A percentile compares a stretch with the other conserved stretches of the same genome.
These are phyloP conservation scores for Leuciscus idus DNA, from an alignment of 2,113 vertebrate genomes.

Conservation along the genomic window DNA sequence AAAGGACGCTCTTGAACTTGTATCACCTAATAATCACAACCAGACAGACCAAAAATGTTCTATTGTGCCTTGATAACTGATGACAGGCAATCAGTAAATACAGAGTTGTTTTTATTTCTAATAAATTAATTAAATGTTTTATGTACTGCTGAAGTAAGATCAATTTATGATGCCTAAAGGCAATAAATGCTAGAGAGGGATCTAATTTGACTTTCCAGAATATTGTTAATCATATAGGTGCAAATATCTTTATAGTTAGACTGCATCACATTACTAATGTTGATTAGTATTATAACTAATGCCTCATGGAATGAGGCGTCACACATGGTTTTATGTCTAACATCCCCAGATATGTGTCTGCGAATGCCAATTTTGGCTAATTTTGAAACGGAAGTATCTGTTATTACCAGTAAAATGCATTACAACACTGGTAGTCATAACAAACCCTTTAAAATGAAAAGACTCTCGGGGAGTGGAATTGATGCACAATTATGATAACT, in stretches of 20 bases:
- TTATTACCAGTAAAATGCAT: not conserved
- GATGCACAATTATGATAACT: not conserved
- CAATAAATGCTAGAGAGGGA: not conserved
- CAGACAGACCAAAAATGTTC: not conserved
- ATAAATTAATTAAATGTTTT: not conserved
- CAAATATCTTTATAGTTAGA: not conserved
- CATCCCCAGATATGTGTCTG: too few species aligned
- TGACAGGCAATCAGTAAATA: not conserved
- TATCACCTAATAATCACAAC: not conserved
- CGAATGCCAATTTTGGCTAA: not conserved
- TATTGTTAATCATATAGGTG: not conserved
- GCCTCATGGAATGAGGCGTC: not conserved
- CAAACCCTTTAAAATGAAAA: not conserved
- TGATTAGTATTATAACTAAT: not conserved
- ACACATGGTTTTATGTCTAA: not conserved
- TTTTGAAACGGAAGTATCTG: not conserved
- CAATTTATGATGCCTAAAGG: not conserved
- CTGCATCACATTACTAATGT: not conserved
- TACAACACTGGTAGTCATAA: not conserved
- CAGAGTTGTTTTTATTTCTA: not conserved
- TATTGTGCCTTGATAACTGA: conserved; percentile 4
- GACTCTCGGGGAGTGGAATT: not conserved
- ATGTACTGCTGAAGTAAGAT: not conserved
- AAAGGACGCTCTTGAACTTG: not conserved
- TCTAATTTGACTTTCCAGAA: not conserved